Evolutionary conservation across 2,797 vertebrate genomes (phyloP).

Genomic region (Emydoidea blandingii): DNA sequence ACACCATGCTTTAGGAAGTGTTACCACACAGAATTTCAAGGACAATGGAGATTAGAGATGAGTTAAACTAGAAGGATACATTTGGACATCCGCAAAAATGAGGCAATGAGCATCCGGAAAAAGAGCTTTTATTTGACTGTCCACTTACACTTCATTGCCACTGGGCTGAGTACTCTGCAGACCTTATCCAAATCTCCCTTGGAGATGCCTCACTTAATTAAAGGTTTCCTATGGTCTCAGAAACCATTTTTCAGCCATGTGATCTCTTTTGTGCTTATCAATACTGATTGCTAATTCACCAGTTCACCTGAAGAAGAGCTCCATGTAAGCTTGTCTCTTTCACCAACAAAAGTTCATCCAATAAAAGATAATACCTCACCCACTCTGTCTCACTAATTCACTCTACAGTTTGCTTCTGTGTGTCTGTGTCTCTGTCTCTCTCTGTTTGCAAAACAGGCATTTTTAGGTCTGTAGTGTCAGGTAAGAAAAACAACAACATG

Average conservation of each 20-base stretch:
- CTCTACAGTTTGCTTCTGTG: not conserved
- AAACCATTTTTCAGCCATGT: not conserved
- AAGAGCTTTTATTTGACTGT: not conserved
- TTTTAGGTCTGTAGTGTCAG: not conserved
- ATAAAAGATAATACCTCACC: not conserved
- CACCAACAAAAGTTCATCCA: not conserved
- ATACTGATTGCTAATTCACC: not conserved
- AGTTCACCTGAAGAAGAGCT: not conserved
- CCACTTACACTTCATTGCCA: not conserved
- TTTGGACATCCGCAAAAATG: not conserved
- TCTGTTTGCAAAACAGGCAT: not conserved
- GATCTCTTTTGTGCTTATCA: not conserved
- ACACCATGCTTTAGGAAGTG: not conserved
- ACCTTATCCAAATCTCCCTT: not conserved
- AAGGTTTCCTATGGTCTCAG: not conserved
- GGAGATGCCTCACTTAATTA: not conserved
- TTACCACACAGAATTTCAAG: constrained; percentile 21
- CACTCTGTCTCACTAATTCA: not conserved
- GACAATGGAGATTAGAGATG: not conserved
- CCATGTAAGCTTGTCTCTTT: not conserved
- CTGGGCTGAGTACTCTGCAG: not conserved
- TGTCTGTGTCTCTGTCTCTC: too few relatives aligned
- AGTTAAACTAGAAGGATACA: not conserved
- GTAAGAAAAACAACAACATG: not conserved
- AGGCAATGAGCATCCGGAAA: not conserved